Base-by-base conservation (phyloP, 2,113 vertebrate species). In the Oxyura jamaicensis region DNA sequence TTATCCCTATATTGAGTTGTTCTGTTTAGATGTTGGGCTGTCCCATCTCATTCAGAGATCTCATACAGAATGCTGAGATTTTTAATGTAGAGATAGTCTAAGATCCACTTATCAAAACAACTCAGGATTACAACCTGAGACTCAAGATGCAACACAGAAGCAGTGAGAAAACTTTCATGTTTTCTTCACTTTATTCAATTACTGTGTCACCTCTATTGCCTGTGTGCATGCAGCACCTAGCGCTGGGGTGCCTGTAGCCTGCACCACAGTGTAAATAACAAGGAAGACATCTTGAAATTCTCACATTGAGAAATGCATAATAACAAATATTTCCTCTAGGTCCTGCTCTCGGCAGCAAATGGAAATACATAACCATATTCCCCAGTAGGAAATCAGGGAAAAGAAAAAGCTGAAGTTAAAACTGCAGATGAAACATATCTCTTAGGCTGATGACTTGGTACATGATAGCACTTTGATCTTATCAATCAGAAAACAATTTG, bases 401-500 rank as follows among this genome's bases (percentile, higher is more conserved):
- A 93, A 15, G 26, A 68, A 82, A 88, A 65, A 83, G 26, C 44
- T 74, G 1, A 68, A 85, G 39, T 58, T 79, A 89, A 78, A 92
- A 87, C 28, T 50, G 41, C 13, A 77, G 55, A 74, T 81, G 33
- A 92, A 92, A 77, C 60, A 10, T 5, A 39, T 59, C 13, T 91
- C 72, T 80, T 80, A 88, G 29, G 33, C 41, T 94, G 73, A 91
- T 82, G 41, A 60, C 62, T 73, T 73, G 69, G 53, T 92, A 59
- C 52, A 41, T 63, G 72, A 91, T 73, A 90, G 36, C 23, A 85
- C 67, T 95, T 92, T 83, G 71, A 95, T 95, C 67, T 92, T 66
- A 65, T 44, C 58, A 85, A 87, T 93, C 80, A 92, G 84, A 95
- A 95, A 93, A 95, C 71, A 73, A 85, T 74, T 86, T 80, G 35